Evolutionary conservation across 1,140 invertebrate genomes (phyloP).

Genomic region (Aradophagus sp.): DNA sequence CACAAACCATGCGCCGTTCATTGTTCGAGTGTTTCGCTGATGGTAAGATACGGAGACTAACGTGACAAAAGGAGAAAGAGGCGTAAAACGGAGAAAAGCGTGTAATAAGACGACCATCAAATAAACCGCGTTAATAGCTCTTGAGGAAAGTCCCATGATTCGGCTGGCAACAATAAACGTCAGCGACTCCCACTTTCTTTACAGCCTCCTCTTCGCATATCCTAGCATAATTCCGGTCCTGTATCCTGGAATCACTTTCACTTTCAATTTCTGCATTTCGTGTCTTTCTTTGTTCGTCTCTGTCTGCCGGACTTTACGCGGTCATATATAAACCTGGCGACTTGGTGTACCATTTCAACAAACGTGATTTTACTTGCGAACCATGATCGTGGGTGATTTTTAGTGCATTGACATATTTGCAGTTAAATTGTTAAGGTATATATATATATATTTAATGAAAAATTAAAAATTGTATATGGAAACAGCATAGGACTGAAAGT

Average conservation of each 20-base stretch:
- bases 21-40: too few species aligned
- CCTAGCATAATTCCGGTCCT: constrained; percentile 29
- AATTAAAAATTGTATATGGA: too few species aligned
- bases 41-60: too few species aligned
- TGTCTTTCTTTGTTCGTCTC: constrained; percentile 26
- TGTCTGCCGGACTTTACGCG: constrained; percentile 27
- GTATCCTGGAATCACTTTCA: constrained; percentile 50
- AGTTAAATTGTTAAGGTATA: too few species aligned
- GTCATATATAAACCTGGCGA: constrained; percentile 30
- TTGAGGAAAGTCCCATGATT: constrained; percentile 34
- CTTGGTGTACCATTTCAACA: constrained; percentile 3
- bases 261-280: constrained; percentile 38
- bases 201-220: constrained; percentile 25
- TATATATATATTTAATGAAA: too few species aligned
- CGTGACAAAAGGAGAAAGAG: too few species aligned
- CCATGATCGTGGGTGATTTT: neutral
- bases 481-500: too few species aligned
- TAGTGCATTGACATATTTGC: neutral
- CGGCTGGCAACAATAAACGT: constrained; percentile 18
- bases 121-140: constrained; percentile 9
- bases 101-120: too few species aligned
- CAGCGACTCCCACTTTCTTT: constrained; percentile 32
- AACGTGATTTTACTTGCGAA: constrained; percentile 10
- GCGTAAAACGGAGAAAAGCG: constrained; percentile 9
- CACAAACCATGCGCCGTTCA: too few species aligned